Evolutionary conservation across 2,888 invertebrate genomes (phyloP).

Genomic region (Noctua pronuba): DNA sequence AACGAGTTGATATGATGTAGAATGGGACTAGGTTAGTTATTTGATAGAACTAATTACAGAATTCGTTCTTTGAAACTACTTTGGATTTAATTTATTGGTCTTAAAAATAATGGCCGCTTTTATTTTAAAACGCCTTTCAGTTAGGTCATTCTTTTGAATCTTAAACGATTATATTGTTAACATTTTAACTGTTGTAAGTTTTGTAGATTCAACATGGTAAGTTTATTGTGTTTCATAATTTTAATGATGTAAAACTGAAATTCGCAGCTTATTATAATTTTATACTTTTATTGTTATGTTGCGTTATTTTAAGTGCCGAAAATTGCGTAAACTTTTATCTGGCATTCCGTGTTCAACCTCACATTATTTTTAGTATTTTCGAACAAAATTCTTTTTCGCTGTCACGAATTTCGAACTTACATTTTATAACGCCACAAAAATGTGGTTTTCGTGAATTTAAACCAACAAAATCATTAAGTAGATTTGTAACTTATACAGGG

Average conservation of each 20-base stretch:
- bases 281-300: not conserved
- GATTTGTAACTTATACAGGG: not conserved
- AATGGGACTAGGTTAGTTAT: conserved; percentile 17
- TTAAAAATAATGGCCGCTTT: not conserved
- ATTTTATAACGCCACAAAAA: not conserved
- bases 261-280: too few relatives aligned
- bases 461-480: not conserved
- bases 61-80: not conserved
- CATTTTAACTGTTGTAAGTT: not conserved
- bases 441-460: not conserved
- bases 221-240: not conserved
- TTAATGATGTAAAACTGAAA: not conserved
- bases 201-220: not conserved
- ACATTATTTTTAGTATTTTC: not conserved
- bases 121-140: not conserved
- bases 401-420: not conserved
- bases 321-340: not conserved
- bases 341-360: not conserved
- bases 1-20: conserved; percentile 34
- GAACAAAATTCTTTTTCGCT: not conserved
- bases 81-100: conserved; percentile 1
- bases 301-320: not conserved
- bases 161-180: not conserved
- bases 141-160: not conserved
- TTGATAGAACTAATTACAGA: conserved; percentile 25